phyloP scores from a whole-genome alignment of 2,888 invertebrate genomes.

The Noctua pronuba region DNA sequence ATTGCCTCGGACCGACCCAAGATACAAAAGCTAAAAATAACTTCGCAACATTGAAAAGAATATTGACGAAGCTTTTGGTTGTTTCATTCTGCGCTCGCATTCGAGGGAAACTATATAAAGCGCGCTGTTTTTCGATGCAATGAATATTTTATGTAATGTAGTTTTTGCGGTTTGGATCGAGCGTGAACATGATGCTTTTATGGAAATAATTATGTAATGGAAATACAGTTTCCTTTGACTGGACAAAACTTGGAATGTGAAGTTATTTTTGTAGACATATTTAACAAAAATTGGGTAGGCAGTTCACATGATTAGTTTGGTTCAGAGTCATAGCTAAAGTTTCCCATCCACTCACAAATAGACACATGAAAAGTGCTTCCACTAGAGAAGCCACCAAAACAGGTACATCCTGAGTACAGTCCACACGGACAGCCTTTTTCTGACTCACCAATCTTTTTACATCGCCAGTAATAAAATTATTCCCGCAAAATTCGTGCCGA shows the following conservation, averaged over 20 bases:
- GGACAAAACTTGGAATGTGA: conserved; percentile 1
- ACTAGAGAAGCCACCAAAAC: neutral
- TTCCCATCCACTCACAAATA: neutral
- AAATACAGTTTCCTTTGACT: conserved; percentile 11
- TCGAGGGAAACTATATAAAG: conserved; percentile 37
- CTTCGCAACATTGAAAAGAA: conserved; percentile 38
- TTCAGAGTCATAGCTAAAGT: neutral
- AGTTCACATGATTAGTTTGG: neutral
- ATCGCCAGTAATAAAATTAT: conserved; percentile 1
- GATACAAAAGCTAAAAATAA: conserved; percentile 38
- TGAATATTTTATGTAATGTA: conserved; percentile 47
- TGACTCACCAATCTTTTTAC: neutral
- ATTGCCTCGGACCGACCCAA: conserved; percentile 4
- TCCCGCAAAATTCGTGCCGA: conserved; percentile 4
- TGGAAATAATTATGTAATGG: conserved; percentile 17
- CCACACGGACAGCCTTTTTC: neutral
- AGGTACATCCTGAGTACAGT: neutral
- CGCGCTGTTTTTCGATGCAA: conserved; percentile 39
- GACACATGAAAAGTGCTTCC: neutral
- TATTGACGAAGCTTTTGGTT: conserved; percentile 36
- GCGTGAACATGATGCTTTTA: conserved; percentile 4
- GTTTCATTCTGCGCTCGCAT: conserved; percentile 28
- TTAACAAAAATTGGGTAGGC: neutral
- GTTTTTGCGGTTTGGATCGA: conserved; percentile 25
- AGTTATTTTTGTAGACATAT: conserved; percentile 3